Evolutionary conservation across 2,888 invertebrate genomes (phyloP).

Genomic region (Phania funesta): DNA sequence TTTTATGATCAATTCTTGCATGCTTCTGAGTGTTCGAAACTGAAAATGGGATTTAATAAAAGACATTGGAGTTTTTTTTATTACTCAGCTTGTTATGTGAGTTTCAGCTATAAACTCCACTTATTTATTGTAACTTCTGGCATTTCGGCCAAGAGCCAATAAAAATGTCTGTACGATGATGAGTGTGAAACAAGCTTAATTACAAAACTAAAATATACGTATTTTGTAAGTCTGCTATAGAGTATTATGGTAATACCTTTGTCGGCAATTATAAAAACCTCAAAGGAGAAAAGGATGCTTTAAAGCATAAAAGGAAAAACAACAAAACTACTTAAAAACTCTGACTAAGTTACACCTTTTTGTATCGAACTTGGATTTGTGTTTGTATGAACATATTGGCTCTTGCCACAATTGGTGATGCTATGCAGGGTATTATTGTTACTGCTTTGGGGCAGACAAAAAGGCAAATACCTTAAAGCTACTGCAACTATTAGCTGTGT

Average conservation of each 20-base stretch:
- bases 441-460: constrained; percentile 21
- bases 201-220: background rate
- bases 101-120: background rate
- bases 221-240: constrained; percentile 17
- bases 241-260: constrained; percentile 47
- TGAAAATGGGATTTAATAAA: background rate
- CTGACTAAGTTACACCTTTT: constrained; percentile 41
- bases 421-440: background rate
- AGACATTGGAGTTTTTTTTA: background rate
- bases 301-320: background rate
- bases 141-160: constrained; percentile 16
- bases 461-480: constrained; percentile 39
- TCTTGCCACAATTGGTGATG: background rate
- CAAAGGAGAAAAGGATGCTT: constrained; percentile 16
- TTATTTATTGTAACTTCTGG: constrained; percentile 4
- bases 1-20: background rate
- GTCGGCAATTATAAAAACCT: constrained; percentile 52
- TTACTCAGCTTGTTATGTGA: constrained; percentile 6
- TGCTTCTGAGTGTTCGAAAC: background rate
- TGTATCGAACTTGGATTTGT: constrained; percentile 33
- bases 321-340: background rate
- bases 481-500: constrained; percentile 29
- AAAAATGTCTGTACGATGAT: constrained; percentile 48
- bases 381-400: constrained; percentile 1
- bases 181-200: constrained; percentile 47